Evolutionary conservation across 1,140 invertebrate genomes (phyloP).

Genomic region (Drosophila orosa): DNA sequence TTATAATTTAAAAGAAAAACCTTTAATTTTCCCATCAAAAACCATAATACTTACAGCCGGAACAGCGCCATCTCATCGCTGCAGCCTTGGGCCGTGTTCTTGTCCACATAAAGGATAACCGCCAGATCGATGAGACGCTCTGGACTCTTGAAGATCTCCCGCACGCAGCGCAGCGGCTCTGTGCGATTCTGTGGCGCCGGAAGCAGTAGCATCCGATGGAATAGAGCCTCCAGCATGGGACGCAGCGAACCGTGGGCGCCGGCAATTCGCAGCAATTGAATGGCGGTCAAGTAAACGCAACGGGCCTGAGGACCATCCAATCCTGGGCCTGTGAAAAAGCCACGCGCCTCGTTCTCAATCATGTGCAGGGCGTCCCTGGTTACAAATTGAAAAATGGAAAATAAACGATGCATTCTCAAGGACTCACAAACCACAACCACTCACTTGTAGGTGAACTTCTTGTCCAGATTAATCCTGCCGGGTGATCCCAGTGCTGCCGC

Average conservation of each 20-base stretch:
- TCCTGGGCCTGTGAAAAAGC: conserved; percentile 82
- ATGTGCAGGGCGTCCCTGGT: conserved; percentile 81
- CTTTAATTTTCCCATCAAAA: background rate
- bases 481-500: conserved; percentile 94
- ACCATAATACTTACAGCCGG: conserved; percentile 89
- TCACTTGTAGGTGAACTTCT: conserved; percentile 84
- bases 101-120: conserved; percentile 90
- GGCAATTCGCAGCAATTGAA: conserved; percentile 93
- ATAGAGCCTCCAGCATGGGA: conserved; percentile 95
- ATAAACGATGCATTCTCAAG: too few species aligned
- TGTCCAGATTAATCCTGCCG: conserved; percentile 84
- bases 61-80: conserved; percentile 96
- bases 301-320: conserved; percentile 82
- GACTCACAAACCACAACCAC: conserved; percentile 1
- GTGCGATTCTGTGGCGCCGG: conserved; percentile 92
- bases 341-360: conserved; percentile 83
- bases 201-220: conserved; percentile 95
- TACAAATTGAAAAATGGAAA: background rate
- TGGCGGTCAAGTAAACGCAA: conserved; percentile 86
- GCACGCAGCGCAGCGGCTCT: conserved; percentile 92
- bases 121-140: conserved; percentile 90
- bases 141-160: conserved; percentile 90
- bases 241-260: conserved; percentile 92
- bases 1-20: background rate
- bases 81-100: conserved; percentile 89